Evolutionary conservation across 2,888 invertebrate species (phyloP), one percentile per base, ranked within the genome.

Genomic region (Chrysolina americana): DNA sequence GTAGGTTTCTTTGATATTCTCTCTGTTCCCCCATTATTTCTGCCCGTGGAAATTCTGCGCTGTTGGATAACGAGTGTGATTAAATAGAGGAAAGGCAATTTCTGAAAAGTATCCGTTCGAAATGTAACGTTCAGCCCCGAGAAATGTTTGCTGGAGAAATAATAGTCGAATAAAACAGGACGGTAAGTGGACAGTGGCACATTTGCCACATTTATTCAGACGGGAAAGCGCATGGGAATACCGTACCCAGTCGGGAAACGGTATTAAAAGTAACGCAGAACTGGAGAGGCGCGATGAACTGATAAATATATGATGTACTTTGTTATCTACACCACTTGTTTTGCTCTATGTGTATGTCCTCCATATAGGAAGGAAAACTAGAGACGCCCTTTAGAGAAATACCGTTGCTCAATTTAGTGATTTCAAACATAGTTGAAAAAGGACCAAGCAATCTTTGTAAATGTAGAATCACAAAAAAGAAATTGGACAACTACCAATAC

Each of bases 161-260:
- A 48, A 65, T 28, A 48, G 48, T 65, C n/a, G 36, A 47, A 65
- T 65, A 65, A 48, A 44, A 48, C 65, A 65, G 23, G 48, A 23
- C 23, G 47, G 65, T 65, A 48, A 65, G 44, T 48, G 44, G 48
- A 65, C 65, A 36, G 44, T 48, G 48, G 48, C 48, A 50, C 44
- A 48, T 65, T 65, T 48, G 65, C 48, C 65, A 21, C 53, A 17
- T 53, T 53, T 17, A 53, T 53, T 44, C 53, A 53, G 53, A 53
- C 53, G 11, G 53, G 19, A 19, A 53, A 15, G 19, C 53, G 53
- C 10, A 53, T 17, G 53, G 53, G 11, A 53, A 53, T 53, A 19
- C 19, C 53, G 2, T 53, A 53, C 10, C 53, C 10, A 53, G 21
- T 53, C 53, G 53, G 53, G 1, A 17, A 53, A 53, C 11, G 53